These are phyloP conservation scores for Carlito syrichta DNA, from an alignment of 2,113 vertebrate species.

Conservation along the genomic window DNA sequence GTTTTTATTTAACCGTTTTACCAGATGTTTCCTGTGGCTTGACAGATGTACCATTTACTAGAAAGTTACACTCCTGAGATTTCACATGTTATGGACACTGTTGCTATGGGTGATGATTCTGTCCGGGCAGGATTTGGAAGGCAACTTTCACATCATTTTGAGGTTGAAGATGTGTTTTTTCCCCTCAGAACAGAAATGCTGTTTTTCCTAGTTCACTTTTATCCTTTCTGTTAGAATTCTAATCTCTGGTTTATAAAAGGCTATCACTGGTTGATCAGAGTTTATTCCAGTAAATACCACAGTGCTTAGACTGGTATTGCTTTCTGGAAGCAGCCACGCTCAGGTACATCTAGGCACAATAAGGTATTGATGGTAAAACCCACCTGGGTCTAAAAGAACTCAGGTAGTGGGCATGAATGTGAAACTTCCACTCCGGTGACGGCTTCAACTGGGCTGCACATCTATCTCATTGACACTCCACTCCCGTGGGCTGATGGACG, in stretches of 20 bases:
- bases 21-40: conserved; percentile 88
- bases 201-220: neutral
- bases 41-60: conserved; percentile 83
- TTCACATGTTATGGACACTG: conserved; percentile 84
- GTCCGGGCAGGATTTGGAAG: conserved; percentile 75
- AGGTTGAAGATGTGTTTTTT: conserved; percentile 53
- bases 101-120: conserved; percentile 84
- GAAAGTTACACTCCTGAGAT: conserved; percentile 83
- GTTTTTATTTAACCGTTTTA: conserved; percentile 77
- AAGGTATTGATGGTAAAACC: neutral
- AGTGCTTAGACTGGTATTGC: rapidly evolving
- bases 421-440: too few species aligned
- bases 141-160: conserved; percentile 37
- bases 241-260: neutral
- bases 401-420: neutral
- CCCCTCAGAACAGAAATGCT: neutral
- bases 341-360: too few species aligned
- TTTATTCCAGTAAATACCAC: neutral
- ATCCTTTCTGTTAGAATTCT: conserved; percentile 2
- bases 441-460: neutral
- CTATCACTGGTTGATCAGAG: neutral
- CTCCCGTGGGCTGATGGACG: rapidly evolving
- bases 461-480: neutral
- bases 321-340: neutral
- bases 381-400: neutral